These are phyloP conservation scores for Athene cunicularia DNA, from an alignment of 2,113 vertebrate species.

Conservation along the genomic window DNA sequence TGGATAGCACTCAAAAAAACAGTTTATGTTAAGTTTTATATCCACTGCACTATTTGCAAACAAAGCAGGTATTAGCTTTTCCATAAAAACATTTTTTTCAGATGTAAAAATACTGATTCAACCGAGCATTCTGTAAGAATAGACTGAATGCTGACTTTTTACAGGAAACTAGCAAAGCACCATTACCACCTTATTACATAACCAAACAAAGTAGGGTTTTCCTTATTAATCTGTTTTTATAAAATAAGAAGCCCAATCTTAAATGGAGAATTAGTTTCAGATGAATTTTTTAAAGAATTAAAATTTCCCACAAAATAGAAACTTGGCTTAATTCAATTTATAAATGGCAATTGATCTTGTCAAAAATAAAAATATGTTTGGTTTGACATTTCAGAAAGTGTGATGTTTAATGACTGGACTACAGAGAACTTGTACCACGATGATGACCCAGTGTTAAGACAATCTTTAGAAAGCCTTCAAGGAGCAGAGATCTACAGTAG, in stretches of 20 bases:
- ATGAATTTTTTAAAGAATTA: not conserved
- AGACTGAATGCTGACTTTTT: not conserved
- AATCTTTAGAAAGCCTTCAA: not conserved
- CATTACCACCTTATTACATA: not conserved
- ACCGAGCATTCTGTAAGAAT: not conserved
- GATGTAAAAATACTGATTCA: not conserved
- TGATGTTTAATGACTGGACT: not conserved
- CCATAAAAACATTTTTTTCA: not conserved
- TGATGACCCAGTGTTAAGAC: not conserved
- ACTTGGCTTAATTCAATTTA: not conserved
- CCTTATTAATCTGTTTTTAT: not conserved
- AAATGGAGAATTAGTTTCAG: not conserved
- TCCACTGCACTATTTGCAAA: conserved; percentile 5
- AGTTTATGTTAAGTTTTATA: conserved; percentile 18
- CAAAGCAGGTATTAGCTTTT: conserved; percentile 6
- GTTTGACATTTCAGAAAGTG: not conserved
- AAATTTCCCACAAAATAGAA: not conserved
- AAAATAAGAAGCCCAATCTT: not conserved
- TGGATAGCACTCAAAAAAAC: not conserved
- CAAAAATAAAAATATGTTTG: not conserved
- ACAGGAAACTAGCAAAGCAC: not conserved
- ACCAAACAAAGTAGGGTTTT: not conserved
- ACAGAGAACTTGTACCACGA: not conserved
- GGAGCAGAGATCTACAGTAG: not conserved
- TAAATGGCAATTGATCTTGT: not conserved